phyloP scores from a whole-genome alignment of 2,113 vertebrate genomes.

The Procavia capensis region DNA sequence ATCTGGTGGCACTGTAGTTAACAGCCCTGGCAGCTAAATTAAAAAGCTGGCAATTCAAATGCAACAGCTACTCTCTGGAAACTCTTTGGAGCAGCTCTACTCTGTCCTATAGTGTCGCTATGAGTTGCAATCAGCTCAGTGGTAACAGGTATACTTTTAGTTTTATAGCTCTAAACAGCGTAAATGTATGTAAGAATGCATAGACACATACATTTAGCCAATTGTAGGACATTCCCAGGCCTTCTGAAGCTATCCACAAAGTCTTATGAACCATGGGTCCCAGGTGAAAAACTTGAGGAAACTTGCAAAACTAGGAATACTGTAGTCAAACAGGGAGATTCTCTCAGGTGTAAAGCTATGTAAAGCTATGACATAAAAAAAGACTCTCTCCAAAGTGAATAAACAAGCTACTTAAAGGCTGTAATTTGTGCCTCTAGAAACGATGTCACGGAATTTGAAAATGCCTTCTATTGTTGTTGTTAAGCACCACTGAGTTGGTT shows the following conservation, averaged over 20 bases:
- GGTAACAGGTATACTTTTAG: no score
- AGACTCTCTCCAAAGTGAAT: not conserved
- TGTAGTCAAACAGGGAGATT: not conserved
- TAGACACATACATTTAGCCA: not conserved
- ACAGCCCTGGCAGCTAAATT: no score
- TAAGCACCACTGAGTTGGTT: not conserved
- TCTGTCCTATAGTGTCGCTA: no score
- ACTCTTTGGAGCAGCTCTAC: no score
- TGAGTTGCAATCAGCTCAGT: no score
- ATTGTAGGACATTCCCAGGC: not conserved
- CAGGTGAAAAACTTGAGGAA: not conserved
- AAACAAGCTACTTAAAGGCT: not conserved
- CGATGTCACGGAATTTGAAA: not conserved
- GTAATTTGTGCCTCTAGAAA: not conserved
- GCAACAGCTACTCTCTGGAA: no score
- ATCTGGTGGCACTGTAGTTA: no score
- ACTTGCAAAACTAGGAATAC: not conserved
- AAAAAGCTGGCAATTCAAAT: no score
- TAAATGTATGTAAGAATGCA: not conserved
- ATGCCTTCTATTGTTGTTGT: not conserved
- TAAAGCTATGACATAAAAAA: not conserved
- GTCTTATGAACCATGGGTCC: not conserved
- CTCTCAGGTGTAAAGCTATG: not conserved
- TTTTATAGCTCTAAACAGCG: not conserved
- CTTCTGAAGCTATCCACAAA: not conserved